Evolutionary conservation across 2,113 vertebrate genomes (phyloP).

Genomic region (Dicaeum eximium): DNA sequence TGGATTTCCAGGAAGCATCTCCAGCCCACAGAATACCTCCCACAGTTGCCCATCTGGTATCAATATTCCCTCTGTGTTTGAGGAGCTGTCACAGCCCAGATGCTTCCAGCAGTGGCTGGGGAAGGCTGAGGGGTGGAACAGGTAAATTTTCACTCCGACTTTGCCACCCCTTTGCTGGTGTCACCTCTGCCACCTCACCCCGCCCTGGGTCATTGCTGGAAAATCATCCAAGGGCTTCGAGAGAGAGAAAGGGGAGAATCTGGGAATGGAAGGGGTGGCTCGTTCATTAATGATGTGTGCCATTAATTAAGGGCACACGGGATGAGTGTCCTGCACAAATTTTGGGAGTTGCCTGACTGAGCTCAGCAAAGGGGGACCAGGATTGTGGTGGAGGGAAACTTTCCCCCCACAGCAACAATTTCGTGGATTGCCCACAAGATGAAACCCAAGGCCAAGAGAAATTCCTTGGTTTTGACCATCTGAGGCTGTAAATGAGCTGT

Average conservation of each 20-base stretch:
- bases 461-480: not conserved
- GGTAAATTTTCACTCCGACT: not conserved
- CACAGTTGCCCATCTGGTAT: not conserved
- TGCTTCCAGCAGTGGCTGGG: not conserved
- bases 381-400: not conserved
- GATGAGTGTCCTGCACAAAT: not conserved
- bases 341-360: not conserved
- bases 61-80: not conserved
- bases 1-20: not conserved
- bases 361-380: not conserved
- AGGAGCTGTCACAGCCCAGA: not conserved
- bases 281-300: not conserved
- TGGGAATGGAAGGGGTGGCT: not conserved
- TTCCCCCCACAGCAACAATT: rapidly evolving
- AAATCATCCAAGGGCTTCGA: not conserved
- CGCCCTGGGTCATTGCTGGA: rapidly evolving
- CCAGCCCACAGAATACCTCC: not conserved
- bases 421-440: not conserved
- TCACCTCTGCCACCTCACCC: not conserved
- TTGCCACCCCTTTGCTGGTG: not conserved
- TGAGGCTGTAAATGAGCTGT: not conserved
- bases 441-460: not conserved
- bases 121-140: not conserved
- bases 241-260: rapidly evolving
- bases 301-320: not conserved